Evolutionary conservation across 2,888 invertebrate species (phyloP).

Genomic region (Dicranocentrus wangi): DNA sequence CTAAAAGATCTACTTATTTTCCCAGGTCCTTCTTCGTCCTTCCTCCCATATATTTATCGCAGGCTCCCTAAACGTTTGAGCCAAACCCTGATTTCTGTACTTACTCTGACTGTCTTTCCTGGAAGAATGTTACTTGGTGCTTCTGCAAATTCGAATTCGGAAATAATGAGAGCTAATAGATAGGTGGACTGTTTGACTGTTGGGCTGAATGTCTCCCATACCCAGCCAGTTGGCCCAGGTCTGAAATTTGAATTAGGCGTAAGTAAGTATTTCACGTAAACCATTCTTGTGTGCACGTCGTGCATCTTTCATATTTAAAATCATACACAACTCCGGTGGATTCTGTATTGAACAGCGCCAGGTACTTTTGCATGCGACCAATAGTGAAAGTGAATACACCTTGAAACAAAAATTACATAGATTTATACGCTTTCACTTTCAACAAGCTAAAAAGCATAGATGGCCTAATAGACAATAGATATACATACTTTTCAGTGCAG

Average conservation of each 20-base stretch:
- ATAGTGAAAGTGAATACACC: constrained; percentile 54
- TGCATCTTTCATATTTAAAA: too few species aligned
- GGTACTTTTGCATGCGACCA: constrained; percentile 42
- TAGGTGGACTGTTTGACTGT: constrained; percentile 60
- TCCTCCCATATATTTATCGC: too few species aligned
- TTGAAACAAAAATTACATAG: background rate
- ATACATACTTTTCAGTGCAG: constrained; percentile 56
- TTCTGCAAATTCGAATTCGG: constrained; percentile 53
- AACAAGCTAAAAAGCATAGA: too few species aligned
- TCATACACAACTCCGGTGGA: constrained; percentile 25
- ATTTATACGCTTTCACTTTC: background rate
- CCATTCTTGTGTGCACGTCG: too few species aligned
- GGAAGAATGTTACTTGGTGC: constrained; percentile 37
- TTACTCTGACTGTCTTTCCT: constrained; percentile 59
- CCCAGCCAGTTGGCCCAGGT: constrained; percentile 44
- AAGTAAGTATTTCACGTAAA: background rate
- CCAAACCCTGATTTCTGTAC: too few species aligned
- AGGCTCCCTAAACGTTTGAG: too few species aligned
- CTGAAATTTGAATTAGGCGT: constrained; percentile 9
- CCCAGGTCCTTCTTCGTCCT: too few species aligned
- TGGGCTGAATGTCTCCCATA: constrained; percentile 53
- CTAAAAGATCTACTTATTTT: too few species aligned
- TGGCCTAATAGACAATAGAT: constrained; percentile 4
- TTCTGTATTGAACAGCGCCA: constrained; percentile 56
- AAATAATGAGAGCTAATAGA: constrained; percentile 63